Evolutionary conservation across 2,888 invertebrate genomes (phyloP), one percentile per base, ranked within the genome.

Genomic region (Himalopsyche kuldschensis): DNA sequence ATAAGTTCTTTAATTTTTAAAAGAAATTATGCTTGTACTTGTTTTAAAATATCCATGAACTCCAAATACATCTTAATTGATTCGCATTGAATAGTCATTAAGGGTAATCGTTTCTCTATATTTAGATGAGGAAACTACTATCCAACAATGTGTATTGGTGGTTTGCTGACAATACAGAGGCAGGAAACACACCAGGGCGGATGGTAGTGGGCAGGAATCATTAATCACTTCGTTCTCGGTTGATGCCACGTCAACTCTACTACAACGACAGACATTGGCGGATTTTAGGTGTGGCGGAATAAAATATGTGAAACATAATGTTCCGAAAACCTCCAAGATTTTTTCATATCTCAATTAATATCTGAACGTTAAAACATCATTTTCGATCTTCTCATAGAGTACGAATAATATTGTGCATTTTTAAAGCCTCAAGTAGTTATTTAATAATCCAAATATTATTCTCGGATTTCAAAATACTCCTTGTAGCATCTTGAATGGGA

Each of bases 141-240:
- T 69, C 69, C 27, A 69, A 69, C 69, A 41, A 41, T 41, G 27
- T 69, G 63, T 69, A 69, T 69, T 27, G 27, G 69, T 69, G 30
- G 30, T 27, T 69, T 69, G 69, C 27, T 69, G 69, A 69, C 69
- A 69, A 69, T 27, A 78, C 82, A 82, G 82, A 48, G 78, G 63
- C 78, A 77, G 48, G 24, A 69, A 69, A 69, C 69, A 69, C 69
- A 69, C 30, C 69, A 69, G 69, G 55, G 55, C 55, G 55, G 55
- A 55, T 55, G 55, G 69, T 30, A 69, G 69, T 69, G 78, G 78
- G 63, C 82, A 75, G 79, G 27, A 63, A 41, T 79, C 82, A 82
- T 82, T 82, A 82, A 82, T 82, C 82, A 82, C 75, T 69, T 69
- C 47, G 75, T 79, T 77, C 79, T 82, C 79, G 32, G 24, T 69